Percentiles rank a stretch among this genome's conserved stretches.
phyloP scores from a whole-genome alignment of 53 echinoderm and acorn worm genomes.

The Astropecten irregularis region DNA sequence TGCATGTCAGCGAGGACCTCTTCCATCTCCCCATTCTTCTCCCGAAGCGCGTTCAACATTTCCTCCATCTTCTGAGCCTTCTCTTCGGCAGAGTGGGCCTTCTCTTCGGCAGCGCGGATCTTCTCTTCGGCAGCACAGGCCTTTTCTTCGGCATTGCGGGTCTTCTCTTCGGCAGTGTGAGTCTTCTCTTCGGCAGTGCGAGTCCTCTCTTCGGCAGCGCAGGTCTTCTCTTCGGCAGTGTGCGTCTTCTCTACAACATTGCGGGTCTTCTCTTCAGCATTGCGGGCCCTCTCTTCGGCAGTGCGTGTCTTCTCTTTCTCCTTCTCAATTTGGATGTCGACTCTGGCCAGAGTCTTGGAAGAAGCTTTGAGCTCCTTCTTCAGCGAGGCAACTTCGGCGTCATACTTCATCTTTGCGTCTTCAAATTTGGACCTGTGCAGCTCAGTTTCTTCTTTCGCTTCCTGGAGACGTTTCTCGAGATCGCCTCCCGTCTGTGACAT shows the following conservation, averaged over 20 bases:
- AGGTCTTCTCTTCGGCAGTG: too few species aligned
- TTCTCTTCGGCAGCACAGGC: neutral
- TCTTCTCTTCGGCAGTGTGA: neutral
- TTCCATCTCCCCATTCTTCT: constrained; percentile 37
- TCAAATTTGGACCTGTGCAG: neutral
- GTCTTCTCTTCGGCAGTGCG: neutral
- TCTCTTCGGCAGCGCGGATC: constrained; percentile 4
- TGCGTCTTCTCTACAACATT: too few species aligned
- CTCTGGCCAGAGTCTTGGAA: neutral
- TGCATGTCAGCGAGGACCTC: constrained; percentile 22
- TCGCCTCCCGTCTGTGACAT: constrained; percentile 6
- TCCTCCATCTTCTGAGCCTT: neutral
- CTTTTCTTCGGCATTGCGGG: neutral
- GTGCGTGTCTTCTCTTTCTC: constrained; percentile 1
- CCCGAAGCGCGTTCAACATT: neutral
- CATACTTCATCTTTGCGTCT: neutral
- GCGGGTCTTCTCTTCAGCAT: too few species aligned
- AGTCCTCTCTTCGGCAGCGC: neutral
- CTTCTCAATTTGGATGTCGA: constrained; percentile 1
- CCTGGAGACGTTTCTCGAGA: neutral
- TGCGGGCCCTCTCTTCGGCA: neutral
- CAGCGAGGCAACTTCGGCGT: neutral
- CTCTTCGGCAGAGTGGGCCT: constrained; percentile 7
- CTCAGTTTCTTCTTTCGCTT: neutral
- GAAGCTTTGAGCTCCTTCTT: constrained; percentile 25